Evolutionary conservation across 2,797 vertebrate genomes (phyloP).

Genomic region (Hippoglossus hippoglossus): DNA sequence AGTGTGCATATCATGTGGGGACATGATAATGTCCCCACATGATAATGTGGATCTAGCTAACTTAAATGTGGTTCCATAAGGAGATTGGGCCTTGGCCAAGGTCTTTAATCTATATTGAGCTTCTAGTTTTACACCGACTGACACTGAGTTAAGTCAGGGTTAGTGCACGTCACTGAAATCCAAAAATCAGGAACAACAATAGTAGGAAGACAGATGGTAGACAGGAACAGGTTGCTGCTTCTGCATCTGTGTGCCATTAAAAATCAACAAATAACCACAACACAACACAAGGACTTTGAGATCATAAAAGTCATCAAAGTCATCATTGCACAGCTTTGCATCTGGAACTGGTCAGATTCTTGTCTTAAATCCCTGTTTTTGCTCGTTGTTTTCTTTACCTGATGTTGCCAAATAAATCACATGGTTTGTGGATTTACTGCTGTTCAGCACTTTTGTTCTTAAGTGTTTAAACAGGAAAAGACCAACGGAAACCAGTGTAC

Average conservation of each 20-base stretch:
- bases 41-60: too few relatives aligned
- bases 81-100: too few relatives aligned
- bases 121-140: too few relatives aligned
- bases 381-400: background rate
- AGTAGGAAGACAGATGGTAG: slow-evolving; percentile 67
- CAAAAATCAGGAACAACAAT: slow-evolving; percentile 75
- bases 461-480: slow-evolving; percentile 19
- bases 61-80: too few relatives aligned
- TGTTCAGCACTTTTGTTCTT: background rate
- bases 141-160: slow-evolving; percentile 7
- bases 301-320: too few relatives aligned
- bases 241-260: background rate
- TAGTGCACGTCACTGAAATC: slow-evolving; percentile 37
- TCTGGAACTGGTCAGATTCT: too few relatives aligned
- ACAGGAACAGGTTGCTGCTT: slow-evolving; percentile 1
- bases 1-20: slow-evolving; percentile 1
- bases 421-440: background rate
- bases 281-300: too few relatives aligned
- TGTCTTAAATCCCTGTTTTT: background rate
- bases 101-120: too few relatives aligned
- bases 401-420: background rate
- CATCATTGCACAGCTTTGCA: too few relatives aligned
- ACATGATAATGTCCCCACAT: too few relatives aligned
- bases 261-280: background rate
- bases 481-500: slow-evolving; percentile 10